Base-by-base conservation (phyloP, 2,888 invertebrate genomes). In the Polylopha cassiicola region DNA sequence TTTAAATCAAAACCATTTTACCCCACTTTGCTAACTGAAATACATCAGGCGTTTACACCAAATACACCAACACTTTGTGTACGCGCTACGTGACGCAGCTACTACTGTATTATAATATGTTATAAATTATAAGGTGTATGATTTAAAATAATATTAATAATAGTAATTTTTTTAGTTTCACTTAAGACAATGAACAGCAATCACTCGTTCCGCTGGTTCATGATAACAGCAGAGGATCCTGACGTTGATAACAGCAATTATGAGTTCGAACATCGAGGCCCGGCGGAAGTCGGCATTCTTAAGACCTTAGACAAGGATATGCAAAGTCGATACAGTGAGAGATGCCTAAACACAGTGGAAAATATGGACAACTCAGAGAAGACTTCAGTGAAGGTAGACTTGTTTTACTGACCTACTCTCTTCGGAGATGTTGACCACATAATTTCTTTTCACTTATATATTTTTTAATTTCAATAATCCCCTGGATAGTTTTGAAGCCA, bases 161-260 rank as follows among this genome's bases (percentile, higher is more conserved):
- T n/a, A n/a, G n/a, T n/a, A n/a, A n/a, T n/a, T n/a, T 16, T 53
- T 51, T 5, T 50, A 80, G 81, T 82, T 37, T 63, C 61, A 5
- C 48, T 82, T 9, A 51, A 55, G n/a, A 50, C 73, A 0, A 56
- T 43, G 3, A 43, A 61, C 8, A 11, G 16, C 1, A 58, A 51
- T 1, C 68, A 71, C 0, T 68, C 78, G 0, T 84, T 85, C 50
- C 67, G 69, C 9, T 71, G 71, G 68, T 85, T 82, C 56, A 82
- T 85, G 81, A 78, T 85, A 37, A 82, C 82, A 0, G 80, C 73
- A 0, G 84, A 85, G 32, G 77, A 82, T 32, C 81, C 84, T 0
- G 65, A 66, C 0, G 57, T 75, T 4, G 84, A 82, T 43, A 58
- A 65, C 18, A 63, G 50, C 7, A 50, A 58, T 0, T 59, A 63